Percentiles rank a stretch among this genome's conserved stretches.
Evolutionary conservation across 2,888 invertebrate genomes (phyloP).

Genomic region (Nomada goodeniana): DNA sequence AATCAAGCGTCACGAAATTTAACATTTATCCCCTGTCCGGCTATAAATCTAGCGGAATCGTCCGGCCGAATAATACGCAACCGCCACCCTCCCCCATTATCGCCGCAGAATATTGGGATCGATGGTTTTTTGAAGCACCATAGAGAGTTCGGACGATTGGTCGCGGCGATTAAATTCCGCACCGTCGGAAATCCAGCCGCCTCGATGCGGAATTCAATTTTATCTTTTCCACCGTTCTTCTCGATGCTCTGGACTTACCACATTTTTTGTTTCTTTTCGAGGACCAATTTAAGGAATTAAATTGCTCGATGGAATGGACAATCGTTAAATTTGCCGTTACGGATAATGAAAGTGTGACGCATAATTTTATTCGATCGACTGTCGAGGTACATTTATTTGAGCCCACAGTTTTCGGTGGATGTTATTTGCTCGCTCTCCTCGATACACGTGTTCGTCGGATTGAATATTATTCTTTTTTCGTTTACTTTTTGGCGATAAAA

Average conservation of each 20-base stretch:
- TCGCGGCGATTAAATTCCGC: constrained; percentile 57
- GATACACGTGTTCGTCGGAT: too few species aligned
- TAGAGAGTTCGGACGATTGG: constrained; percentile 47
- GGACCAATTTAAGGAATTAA: too few species aligned
- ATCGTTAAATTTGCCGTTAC: too few species aligned
- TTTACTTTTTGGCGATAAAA: background rate
- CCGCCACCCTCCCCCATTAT: constrained; percentile 55
- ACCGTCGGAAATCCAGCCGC: constrained; percentile 5
- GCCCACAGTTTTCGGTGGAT: too few species aligned
- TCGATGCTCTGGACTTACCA: too few species aligned
- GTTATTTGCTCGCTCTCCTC: too few species aligned
- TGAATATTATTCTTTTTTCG: too few species aligned
- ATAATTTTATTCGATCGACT: too few species aligned
- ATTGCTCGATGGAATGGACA: too few species aligned
- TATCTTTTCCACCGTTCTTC: background rate
- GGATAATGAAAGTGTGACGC: too few species aligned
- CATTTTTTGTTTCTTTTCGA: too few species aligned
- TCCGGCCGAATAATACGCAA: constrained; percentile 42
- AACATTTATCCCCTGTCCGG: constrained; percentile 67
- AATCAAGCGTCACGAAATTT: constrained; percentile 68
- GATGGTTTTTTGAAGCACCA: constrained; percentile 52
- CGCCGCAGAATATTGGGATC: constrained; percentile 50
- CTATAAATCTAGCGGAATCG: constrained; percentile 64
- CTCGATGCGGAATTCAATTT: constrained; percentile 29
- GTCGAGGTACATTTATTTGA: too few species aligned